Evolutionary conservation across 2,888 invertebrate species (phyloP).

Genomic region (Polyommatus iphigenia): DNA sequence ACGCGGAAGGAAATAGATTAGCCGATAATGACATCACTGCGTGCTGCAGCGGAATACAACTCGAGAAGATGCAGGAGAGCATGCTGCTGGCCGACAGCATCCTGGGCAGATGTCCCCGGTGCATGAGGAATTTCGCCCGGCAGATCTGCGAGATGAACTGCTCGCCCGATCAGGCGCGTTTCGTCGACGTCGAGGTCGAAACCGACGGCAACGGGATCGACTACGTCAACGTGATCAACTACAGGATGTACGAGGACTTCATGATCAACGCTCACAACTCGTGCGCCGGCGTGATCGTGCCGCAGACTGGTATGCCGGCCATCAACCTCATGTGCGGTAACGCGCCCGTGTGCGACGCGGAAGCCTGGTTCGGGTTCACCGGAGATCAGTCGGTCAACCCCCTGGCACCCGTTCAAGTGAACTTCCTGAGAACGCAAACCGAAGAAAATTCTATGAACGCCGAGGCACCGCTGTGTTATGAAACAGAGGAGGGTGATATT

Average conservation of each 20-base stretch:
- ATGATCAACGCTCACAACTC: slow-evolving; percentile 85
- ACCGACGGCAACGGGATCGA: slow-evolving; percentile 43
- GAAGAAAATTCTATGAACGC: slow-evolving; percentile 65
- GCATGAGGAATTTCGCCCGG: slow-evolving; percentile 86
- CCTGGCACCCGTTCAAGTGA: slow-evolving; percentile 83
- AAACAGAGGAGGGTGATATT: slow-evolving; percentile 76
- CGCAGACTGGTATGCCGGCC: slow-evolving; percentile 86
- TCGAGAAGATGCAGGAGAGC: slow-evolving; percentile 73
- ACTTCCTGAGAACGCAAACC: slow-evolving; percentile 71
- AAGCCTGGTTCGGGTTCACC: slow-evolving; percentile 84
- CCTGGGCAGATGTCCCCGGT: slow-evolving; percentile 90
- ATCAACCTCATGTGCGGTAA: slow-evolving; percentile 89
- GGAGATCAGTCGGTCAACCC: slow-evolving; percentile 77
- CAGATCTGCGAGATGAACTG: slow-evolving; percentile 92
- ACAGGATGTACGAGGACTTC: slow-evolving; percentile 80
- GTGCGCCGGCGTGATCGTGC: slow-evolving; percentile 88
- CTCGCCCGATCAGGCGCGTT: slow-evolving; percentile 83
- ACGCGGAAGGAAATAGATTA: slow-evolving; percentile 59
- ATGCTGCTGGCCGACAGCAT: slow-evolving; percentile 83
- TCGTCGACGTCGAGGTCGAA: slow-evolving; percentile 52
- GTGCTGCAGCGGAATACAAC: slow-evolving; percentile 82
- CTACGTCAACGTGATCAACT: slow-evolving; percentile 74
- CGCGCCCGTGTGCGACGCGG: slow-evolving; percentile 82
- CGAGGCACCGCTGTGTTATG: slow-evolving; percentile 76
- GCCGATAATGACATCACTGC: slow-evolving; percentile 63